A percentile compares a stretch with the other conserved stretches of the same genome.
phyloP scores from a whole-genome alignment of 2,113 vertebrate species.

The Ptilorrhoa leucosticta region DNA sequence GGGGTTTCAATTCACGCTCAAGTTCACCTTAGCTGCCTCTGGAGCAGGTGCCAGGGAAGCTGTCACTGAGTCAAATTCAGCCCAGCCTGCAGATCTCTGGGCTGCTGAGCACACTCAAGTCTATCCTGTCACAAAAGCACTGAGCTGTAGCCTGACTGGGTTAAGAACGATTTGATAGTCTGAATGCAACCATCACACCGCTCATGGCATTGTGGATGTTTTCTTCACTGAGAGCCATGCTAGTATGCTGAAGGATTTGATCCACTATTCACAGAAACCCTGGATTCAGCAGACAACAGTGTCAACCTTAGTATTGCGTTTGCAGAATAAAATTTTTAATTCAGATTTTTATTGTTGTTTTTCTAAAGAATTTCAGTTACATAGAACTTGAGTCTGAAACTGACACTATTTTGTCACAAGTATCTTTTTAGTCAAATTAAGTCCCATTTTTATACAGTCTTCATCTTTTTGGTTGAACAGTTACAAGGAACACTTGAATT shows the following conservation, averaged over 20 bases:
- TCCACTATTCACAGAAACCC: background rate
- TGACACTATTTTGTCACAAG: background rate
- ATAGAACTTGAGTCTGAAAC: background rate
- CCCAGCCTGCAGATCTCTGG: background rate
- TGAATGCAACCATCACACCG: background rate
- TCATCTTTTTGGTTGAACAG: background rate
- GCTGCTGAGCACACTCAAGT: background rate
- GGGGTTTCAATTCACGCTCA: background rate
- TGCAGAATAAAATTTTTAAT: background rate
- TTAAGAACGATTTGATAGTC: background rate
- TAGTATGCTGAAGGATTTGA: background rate
- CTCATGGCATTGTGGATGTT: background rate
- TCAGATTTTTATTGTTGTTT: background rate
- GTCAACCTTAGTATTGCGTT: background rate
- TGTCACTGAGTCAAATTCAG: background rate
- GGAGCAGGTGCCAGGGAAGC: background rate
- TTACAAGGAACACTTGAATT: background rate
- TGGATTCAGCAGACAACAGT: background rate
- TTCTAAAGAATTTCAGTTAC: background rate
- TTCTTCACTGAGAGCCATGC: background rate
- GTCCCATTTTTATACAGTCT: background rate
- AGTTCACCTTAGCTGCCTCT: background rate
- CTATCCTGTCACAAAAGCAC: background rate
- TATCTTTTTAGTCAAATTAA: conserved; percentile 20
- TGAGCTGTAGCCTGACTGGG: background rate